A percentile compares a stretch with the other conserved stretches of the same genome.
These are phyloP conservation scores for Battus philenor DNA, from an alignment of 1,140 invertebrate genomes.

Conservation along the genomic window DNA sequence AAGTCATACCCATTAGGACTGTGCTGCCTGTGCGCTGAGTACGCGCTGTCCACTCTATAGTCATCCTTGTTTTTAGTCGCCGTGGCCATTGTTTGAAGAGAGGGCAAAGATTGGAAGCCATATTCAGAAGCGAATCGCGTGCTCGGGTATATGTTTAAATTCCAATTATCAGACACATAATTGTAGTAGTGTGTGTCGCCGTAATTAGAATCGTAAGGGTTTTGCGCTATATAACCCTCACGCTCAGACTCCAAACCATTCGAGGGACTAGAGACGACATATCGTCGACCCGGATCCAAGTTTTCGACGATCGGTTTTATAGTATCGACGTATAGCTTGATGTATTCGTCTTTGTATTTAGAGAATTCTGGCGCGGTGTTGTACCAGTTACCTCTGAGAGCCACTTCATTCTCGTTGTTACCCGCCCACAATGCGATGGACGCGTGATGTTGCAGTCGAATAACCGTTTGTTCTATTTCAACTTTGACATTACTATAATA, in stretches of 20 bases:
- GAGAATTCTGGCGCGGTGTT: constrained; percentile 77
- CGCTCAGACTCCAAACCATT: constrained; percentile 88
- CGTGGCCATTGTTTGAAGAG: constrained; percentile 78
- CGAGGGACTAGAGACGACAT: constrained; percentile 92
- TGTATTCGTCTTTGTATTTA: constrained; percentile 87
- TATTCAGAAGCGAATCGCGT: constrained; percentile 96
- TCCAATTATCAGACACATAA: constrained; percentile 89
- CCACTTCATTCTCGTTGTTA: constrained; percentile 99
- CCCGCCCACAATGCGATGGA: constrained; percentile 94
- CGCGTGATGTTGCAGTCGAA: constrained; percentile 91
- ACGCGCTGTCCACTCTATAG: constrained; percentile 77
- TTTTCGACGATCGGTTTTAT: constrained; percentile 81
- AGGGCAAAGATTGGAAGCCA: constrained; percentile 94
- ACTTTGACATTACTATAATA: constrained; percentile 78
- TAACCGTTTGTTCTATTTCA: constrained; percentile 91
- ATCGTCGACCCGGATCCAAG: constrained; percentile 81
- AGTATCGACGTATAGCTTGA: constrained; percentile 89
- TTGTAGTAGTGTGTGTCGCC: constrained; percentile 98
- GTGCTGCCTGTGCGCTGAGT: constrained; percentile 86
- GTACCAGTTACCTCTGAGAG: constrained; percentile 91
- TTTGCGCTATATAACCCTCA: constrained; percentile 84
- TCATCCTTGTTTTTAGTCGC: constrained; percentile 77
- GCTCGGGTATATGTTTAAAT: constrained; percentile 83
- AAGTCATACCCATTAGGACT: constrained; percentile 81
- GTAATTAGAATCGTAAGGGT: constrained; percentile 87